These are phyloP conservation scores for Micoletzkya japonica DNA, from an alignment of 2,888 invertebrate species.

Conservation along the genomic window DNA sequence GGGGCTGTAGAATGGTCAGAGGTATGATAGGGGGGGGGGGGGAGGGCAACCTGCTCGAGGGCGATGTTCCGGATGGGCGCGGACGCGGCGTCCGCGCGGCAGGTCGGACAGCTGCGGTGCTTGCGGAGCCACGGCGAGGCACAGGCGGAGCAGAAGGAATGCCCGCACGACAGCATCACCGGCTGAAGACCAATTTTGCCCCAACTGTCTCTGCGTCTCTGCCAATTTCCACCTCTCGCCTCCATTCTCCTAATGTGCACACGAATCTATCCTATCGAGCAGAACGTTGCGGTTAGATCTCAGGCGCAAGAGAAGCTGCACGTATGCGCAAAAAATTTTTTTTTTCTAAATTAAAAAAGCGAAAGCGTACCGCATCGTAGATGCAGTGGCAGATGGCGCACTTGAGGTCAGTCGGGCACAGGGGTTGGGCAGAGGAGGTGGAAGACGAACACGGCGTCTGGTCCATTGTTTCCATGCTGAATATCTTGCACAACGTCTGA, in stretches of 20 bases:
- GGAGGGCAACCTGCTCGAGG: constrained; percentile 23
- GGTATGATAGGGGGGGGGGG: no score
- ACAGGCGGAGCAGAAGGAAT: constrained; percentile 23
- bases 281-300: not conserved
- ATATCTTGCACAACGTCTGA: no score
- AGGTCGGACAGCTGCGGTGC: constrained; percentile 21
- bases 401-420: constrained; percentile 24
- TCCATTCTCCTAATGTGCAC: no score
- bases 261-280: no score
- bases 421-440: no score
- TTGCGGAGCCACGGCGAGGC: constrained; percentile 15
- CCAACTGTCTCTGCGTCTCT: not conserved
- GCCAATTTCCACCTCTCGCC: not conserved
- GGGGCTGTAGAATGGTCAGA: no score
- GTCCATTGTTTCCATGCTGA: no score
- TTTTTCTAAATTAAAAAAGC: not conserved
- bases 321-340: not conserved
- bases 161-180: constrained; percentile 28
- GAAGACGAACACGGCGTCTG: no score
- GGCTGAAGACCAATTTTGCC: constrained; percentile 28
- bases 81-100: not conserved
- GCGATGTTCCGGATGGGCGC: constrained; percentile 25
- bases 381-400: constrained; percentile 23
- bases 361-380: constrained; percentile 1
- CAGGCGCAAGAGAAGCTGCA: not conserved